These are phyloP conservation scores for Nymphalis c-album DNA, from an alignment of 2,888 invertebrate species.

Conservation along the genomic window DNA sequence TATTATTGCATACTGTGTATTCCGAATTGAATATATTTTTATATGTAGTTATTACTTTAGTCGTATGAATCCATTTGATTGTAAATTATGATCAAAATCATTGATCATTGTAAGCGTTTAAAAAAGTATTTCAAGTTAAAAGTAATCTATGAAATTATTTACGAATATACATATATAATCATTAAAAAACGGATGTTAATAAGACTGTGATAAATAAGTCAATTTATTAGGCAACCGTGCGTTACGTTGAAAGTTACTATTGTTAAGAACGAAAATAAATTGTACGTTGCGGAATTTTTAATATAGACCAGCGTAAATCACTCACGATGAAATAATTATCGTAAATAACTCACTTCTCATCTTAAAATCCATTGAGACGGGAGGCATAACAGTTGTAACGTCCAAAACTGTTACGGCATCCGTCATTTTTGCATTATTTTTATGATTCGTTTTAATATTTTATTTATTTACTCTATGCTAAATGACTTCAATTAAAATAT, in stretches of 20 bases:
- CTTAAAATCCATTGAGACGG: slow-evolving; percentile 5
- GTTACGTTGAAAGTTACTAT: slow-evolving; percentile 3
- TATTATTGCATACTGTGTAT: no score
- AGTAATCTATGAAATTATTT: no score
- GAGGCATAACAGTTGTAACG: neutral
- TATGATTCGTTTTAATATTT: neutral
- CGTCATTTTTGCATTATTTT: neutral
- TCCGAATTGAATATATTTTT: no score
- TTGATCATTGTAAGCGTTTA: no score
- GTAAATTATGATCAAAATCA: no score
- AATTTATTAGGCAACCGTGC: slow-evolving; percentile 13
- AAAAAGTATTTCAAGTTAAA: no score
- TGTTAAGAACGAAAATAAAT: slow-evolving; percentile 20
- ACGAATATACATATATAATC: neutral
- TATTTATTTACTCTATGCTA: no score
- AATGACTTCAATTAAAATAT: no score
- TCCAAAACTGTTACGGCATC: no score
- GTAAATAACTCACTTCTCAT: slow-evolving; percentile 28
- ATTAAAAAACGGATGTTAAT: slow-evolving; percentile 1
- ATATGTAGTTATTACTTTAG: neutral
- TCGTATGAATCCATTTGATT: neutral
- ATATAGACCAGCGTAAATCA: slow-evolving; percentile 39
- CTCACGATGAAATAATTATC: slow-evolving; percentile 36
- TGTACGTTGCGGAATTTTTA: slow-evolving; percentile 35
- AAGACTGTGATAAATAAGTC: slow-evolving; percentile 15